Conservation (phyloP, 2,888 invertebrate species). For the Blera fallax region DNA sequence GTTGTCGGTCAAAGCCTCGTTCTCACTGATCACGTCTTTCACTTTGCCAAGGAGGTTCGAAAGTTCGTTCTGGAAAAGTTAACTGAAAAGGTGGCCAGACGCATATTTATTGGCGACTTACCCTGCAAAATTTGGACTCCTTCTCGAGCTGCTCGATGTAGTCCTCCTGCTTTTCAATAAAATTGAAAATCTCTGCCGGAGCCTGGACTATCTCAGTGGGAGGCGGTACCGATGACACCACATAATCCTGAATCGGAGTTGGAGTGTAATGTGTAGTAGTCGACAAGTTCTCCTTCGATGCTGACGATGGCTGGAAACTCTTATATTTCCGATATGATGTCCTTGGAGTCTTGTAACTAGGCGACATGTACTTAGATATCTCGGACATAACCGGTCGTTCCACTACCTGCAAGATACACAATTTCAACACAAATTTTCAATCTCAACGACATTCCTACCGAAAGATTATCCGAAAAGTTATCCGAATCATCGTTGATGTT, state of each 20-base stretch:
- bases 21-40: conserved; percentile 92
- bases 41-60: conserved; percentile 90
- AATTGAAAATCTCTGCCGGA: conserved; percentile 88
- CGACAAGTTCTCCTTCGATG: conserved; percentile 79
- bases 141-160: conserved; percentile 93
- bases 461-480: conserved; percentile 83
- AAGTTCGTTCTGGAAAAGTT: conserved; percentile 85
- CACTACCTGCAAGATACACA: conserved; percentile 75
- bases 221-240: conserved; percentile 77
- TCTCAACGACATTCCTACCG: conserved; percentile 75
- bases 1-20: conserved; percentile 90
- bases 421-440: neutral
- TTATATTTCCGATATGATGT: conserved; percentile 61
- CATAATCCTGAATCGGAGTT: conserved; percentile 75
- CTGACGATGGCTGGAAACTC: conserved; percentile 73
- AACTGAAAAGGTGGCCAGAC: too few relatives aligned
- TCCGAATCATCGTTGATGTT: conserved; percentile 83
- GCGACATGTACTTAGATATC: conserved; percentile 81
- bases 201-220: conserved; percentile 81
- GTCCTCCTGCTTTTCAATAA: conserved; percentile 92
- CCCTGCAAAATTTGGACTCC: conserved; percentile 92
- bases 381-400: conserved; percentile 81
- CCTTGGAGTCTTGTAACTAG: conserved; percentile 77
- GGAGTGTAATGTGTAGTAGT: conserved; percentile 74
- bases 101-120: conserved; percentile 75